Base-by-base conservation (phyloP, 2,797 vertebrate species). In the Coregonus suidteri region DNA sequence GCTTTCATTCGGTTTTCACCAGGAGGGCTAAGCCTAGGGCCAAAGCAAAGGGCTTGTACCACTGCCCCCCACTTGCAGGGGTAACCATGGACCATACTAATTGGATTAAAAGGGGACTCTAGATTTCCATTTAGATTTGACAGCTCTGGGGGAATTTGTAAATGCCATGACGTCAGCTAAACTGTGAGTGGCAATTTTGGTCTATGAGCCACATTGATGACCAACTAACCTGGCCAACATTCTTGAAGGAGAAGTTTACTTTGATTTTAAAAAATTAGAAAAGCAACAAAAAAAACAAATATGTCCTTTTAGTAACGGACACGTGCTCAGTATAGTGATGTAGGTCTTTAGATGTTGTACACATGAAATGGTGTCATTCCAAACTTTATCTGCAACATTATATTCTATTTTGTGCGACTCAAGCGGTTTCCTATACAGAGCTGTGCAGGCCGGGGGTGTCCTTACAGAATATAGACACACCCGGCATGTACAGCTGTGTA, bases 101-200 rank as follows among this genome's bases (percentile, higher is more conserved):
- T 83, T 92, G 88, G 87, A 92, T 91, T 91, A 93, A 89, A 71
- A 73, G 80, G 83, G 89, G 88, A 82, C 88, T 88, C 83, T 68
- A 78, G 20, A 30, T 77, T 71, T 81, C 11, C 77, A 65, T 82
- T 88, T 73, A 31, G 2, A 0, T 35, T 1, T 4, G 0, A 83
- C 91, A 75, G 25, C 65, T 67, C 72, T 53, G 66, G 25, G 34
- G 51, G 53, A 52, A 81, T 75, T 20, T 77, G n/a, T 51, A 75
- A 78, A 71, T 62, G 31, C 51, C 66, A 67, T 37, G n/a, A 51
- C 30, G 53, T 56, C 37, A 65, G 66, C 41, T 56, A 47, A 47
- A 54, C 76, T 52, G 35, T 56, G 53, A 47, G 31, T 69, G 75
- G 47, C 70, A 69, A 37, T 54, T 41, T 34, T 34, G 31, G 31